phyloP scores from a whole-genome alignment of 1,140 invertebrate genomes.

The Drosophila ironensis region DNA sequence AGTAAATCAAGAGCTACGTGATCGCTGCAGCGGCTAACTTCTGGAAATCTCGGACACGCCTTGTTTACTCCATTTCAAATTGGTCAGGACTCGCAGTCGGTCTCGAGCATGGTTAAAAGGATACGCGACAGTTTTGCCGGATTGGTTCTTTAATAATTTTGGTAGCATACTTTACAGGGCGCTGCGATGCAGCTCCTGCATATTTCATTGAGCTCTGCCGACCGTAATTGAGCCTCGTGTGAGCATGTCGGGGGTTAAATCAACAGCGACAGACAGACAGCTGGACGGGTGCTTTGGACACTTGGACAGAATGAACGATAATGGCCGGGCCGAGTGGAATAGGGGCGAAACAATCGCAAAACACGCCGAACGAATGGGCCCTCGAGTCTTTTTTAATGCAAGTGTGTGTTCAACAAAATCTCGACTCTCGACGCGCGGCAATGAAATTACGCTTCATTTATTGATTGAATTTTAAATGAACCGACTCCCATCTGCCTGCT shows the following conservation, averaged over 20 bases:
- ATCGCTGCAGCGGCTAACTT: constrained; percentile 9
- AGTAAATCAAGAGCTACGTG: constrained; percentile 72
- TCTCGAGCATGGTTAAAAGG: constrained; percentile 26
- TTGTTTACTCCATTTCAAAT: constrained; percentile 42
- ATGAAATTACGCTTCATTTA: constrained; percentile 71
- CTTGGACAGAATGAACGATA: neutral
- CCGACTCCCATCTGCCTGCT: constrained; percentile 1
- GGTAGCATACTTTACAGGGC: constrained; percentile 45
- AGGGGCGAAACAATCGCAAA: constrained; percentile 26
- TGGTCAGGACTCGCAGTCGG: constrained; percentile 19
- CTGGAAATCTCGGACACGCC: constrained; percentile 37
- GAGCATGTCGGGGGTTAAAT: constrained; percentile 10
- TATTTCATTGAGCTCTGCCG: constrained; percentile 22
- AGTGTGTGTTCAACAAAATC: constrained; percentile 37
- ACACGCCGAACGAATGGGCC: constrained; percentile 22
- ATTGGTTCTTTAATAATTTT: constrained; percentile 41
- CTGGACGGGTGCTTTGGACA: constrained; percentile 11
- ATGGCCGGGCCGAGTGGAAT: neutral
- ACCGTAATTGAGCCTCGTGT: constrained; percentile 40
- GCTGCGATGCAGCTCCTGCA: constrained; percentile 18
- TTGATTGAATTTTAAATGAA: constrained; percentile 76
- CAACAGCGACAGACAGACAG: constrained; percentile 31
- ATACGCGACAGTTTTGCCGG: constrained; percentile 24
- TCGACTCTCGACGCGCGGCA: constrained; percentile 43
- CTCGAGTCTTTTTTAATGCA: constrained; percentile 39